phyloP scores from a whole-genome alignment of 1,140 invertebrate species.

The Goniozus legneri region DNA sequence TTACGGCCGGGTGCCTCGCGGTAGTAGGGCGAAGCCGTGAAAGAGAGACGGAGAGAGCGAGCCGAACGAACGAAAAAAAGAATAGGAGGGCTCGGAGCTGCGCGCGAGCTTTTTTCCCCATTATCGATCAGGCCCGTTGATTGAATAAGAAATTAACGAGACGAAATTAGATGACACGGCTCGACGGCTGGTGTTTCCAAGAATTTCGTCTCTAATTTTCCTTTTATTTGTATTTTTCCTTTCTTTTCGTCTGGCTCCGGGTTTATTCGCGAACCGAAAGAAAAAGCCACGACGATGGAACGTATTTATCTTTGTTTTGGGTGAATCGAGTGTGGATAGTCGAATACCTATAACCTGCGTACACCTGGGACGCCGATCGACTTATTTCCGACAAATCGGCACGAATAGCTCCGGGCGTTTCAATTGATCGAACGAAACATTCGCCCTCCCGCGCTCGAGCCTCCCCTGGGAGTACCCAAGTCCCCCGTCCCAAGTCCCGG shows the following conservation, averaged over 20 bases:
- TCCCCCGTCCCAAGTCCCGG: too few species aligned
- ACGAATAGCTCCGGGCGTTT: conserved; percentile 16
- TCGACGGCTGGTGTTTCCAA: too few species aligned
- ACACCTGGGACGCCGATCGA: conserved; percentile 30
- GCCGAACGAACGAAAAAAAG: conserved; percentile 4
- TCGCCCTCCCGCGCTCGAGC: too few species aligned
- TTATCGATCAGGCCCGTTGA: too few species aligned
- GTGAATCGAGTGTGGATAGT: conserved; percentile 31
- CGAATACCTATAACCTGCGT: conserved; percentile 24
- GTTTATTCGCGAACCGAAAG: too few species aligned
- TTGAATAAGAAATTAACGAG: too few species aligned
- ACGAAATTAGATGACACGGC: neutral
- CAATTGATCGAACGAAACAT: conserved; percentile 26
- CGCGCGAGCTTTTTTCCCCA: too few species aligned
- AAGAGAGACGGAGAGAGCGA: conserved; percentile 2
- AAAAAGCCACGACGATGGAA: conserved; percentile 11
- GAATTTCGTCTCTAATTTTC: conserved; percentile 26
- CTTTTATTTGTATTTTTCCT: too few species aligned
- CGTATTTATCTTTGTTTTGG: conserved; percentile 31
- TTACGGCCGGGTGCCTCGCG: conserved; percentile 12
- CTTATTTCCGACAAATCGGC: conserved; percentile 32
- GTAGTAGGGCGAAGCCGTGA: neutral
- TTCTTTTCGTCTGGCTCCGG: too few species aligned
- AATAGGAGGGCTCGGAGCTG: too few species aligned
- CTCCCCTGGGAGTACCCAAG: too few species aligned